Conservation (phyloP, 2,113 vertebrate species). For the Pholis gunnellus region DNA sequence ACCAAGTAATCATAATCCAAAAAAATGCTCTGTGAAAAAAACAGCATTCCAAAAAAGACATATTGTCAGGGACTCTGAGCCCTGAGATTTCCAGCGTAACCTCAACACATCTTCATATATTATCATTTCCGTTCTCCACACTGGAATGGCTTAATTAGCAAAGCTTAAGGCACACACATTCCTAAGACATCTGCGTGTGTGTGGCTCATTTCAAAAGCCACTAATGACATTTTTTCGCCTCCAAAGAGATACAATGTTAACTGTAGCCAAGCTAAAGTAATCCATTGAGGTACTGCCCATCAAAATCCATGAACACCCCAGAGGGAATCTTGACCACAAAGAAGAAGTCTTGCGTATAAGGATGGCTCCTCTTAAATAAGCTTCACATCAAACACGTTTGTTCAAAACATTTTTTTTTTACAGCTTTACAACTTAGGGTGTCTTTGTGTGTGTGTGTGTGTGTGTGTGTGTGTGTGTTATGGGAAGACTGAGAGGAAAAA, state of each 20-base stretch:
- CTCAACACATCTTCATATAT: constrained; percentile 10
- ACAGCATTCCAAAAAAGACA: not conserved
- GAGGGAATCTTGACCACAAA: constrained; percentile 12
- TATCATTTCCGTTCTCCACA: constrained; percentile 28
- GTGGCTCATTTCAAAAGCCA: constrained; percentile 34
- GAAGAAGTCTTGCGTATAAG: constrained; percentile 1
- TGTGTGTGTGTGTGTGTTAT: not conserved
- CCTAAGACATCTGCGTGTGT: constrained; percentile 1
- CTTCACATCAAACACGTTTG: not conserved
- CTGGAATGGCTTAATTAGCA: constrained; percentile 39
- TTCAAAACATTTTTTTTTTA: not conserved
- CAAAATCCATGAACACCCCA: constrained; percentile 7
- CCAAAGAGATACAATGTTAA: constrained; percentile 24
- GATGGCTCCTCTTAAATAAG: constrained; percentile 12
- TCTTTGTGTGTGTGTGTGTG: not conserved
- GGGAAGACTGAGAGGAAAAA: not conserved
- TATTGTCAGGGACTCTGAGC: not conserved
- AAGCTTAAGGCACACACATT: constrained; percentile 15
- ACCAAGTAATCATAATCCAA: not conserved
- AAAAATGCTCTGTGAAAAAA: not conserved
- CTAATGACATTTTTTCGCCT: constrained; percentile 32
- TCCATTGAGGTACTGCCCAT: constrained; percentile 33
- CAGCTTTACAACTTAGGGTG: not conserved
- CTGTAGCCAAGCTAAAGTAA: constrained; percentile 34
- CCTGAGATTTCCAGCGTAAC: constrained; percentile 6